Evolutionary conservation across 2,888 invertebrate genomes (phyloP), one percentile per base, ranked within the genome.

Genomic region (Aspidapion aeneum): DNA sequence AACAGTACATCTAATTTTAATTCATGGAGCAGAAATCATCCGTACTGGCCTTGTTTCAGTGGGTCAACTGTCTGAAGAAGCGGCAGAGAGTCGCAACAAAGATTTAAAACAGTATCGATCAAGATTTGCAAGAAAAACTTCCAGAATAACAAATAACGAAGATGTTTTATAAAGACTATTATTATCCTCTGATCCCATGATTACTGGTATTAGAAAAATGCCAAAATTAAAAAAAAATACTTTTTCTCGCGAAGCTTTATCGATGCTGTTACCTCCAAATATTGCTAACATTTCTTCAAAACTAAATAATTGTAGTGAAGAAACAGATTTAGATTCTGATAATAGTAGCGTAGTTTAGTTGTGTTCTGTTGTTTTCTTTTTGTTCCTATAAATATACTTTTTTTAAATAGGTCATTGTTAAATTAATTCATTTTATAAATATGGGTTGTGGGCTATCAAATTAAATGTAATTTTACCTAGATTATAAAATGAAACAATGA

Each of bases 21-120:
- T 60, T 60, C 60, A 54, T 54, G 60, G 22, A 18, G 49, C 54
- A 54, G 60, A 60, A 52, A 51, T 60, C 21, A 60, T 60, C 18
- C 22, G 54, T 17, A 17, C 54, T 18, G 54, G 51, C 18, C 35
- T 60, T 54, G 12, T 60, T 55, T 21, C 54, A 16, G 54, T 60
- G 2, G 55, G 55, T 21, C 60, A 60, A 18, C 51, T 60, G 54
- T 60, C 54, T 19, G 54, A 60, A 21, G 60, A 60, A 60, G 55
- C 60, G 18, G 60, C 60, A 54, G 60, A 60, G 51, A 21, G 54
- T 18, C 50, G 49, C n/a, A 58, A 58, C 18, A 58, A 57, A 22
- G 57, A 57, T n/a, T 5, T 57, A 17, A 56, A 56, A 19, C 17
- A 19, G 3, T 56, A 18, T 19, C 3, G 20, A n/a, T 49, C 2